phyloP scores from a whole-genome alignment of 2,888 invertebrate species.

The Hylaea fasciaria region DNA sequence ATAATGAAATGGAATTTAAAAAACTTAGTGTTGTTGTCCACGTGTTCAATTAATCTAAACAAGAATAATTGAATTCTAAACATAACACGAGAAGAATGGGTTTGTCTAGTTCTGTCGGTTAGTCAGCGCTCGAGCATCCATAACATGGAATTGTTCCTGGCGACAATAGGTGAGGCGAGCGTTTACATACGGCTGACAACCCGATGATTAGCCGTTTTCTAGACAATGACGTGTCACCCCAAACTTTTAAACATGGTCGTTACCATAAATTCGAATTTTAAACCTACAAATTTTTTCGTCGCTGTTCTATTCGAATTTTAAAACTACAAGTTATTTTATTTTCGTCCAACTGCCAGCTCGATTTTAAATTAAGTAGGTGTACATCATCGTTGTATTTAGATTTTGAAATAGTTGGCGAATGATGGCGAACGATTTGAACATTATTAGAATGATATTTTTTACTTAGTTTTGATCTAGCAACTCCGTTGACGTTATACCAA shows the following conservation, averaged over 20 bases:
- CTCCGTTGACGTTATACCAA: too few relatives aligned
- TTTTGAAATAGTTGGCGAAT: too few relatives aligned
- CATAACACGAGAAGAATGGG: conserved; percentile 48
- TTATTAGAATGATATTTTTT: too few relatives aligned
- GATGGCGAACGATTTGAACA: too few relatives aligned
- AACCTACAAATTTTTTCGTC: conserved; percentile 3
- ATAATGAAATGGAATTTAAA: conserved; percentile 3
- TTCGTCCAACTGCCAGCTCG: neutral
- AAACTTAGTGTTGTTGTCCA: conserved; percentile 33
- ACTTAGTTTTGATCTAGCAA: too few relatives aligned
- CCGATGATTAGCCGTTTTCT: conserved; percentile 67
- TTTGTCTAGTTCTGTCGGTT: conserved; percentile 50
- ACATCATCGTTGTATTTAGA: neutral
- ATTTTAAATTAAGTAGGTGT: conserved; percentile 1
- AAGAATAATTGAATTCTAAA: conserved; percentile 46
- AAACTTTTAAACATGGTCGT: conserved; percentile 44
- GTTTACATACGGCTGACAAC: conserved; percentile 64
- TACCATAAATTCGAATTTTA: conserved; percentile 55
- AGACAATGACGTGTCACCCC: conserved; percentile 62
- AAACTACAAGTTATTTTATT: conserved; percentile 1
- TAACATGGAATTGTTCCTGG: conserved; percentile 73
- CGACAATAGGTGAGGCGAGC: conserved; percentile 68
- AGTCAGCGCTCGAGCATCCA: conserved; percentile 72
- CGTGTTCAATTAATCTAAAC: conserved; percentile 39
- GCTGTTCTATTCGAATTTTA: neutral